Conservation (phyloP, 2,888 invertebrate species). For the Nomada flava region DNA sequence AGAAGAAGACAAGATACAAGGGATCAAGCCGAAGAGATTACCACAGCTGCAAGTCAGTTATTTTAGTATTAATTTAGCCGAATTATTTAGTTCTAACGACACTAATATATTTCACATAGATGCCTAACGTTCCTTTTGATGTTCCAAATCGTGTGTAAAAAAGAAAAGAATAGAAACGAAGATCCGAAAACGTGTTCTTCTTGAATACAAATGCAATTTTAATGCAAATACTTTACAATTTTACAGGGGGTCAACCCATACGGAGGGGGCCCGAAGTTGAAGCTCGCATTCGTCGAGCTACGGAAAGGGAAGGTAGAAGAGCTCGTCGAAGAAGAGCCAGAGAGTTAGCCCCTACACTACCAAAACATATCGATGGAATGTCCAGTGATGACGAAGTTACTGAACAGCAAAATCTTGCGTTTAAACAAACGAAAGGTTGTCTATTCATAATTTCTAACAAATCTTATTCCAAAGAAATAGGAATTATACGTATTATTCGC, state of each 20-base stretch:
- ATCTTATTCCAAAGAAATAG: slow-evolving; percentile 8
- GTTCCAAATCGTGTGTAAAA: background rate
- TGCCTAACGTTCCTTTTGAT: background rate
- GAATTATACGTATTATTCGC: background rate
- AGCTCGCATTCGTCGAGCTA: slow-evolving; percentile 91
- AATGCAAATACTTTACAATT: slow-evolving; percentile 12
- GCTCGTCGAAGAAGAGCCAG: slow-evolving; percentile 93
- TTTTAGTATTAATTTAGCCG: slow-evolving; percentile 49
- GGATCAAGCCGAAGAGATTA: slow-evolving; percentile 97
- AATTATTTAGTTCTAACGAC: slow-evolving; percentile 16
- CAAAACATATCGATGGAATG: slow-evolving; percentile 95
- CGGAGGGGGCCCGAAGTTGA: slow-evolving; percentile 87
- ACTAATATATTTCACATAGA: background rate
- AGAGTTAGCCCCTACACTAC: slow-evolving; percentile 87
- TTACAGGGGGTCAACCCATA: slow-evolving; percentile 78
- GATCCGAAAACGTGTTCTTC: too few relatives aligned
- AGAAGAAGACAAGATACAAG: slow-evolving; percentile 95
- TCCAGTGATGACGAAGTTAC: slow-evolving; percentile 98
- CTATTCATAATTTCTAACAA: slow-evolving; percentile 23
- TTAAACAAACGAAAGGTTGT: slow-evolving; percentile 86
- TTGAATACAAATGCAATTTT: background rate
- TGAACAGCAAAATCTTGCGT: slow-evolving; percentile 90
- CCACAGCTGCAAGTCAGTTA: slow-evolving; percentile 88
- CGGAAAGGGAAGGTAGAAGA: slow-evolving; percentile 96
- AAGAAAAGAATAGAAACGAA: background rate